These are phyloP conservation scores for Petrolisthes cinctipes DNA, from an alignment of 2,888 invertebrate species.

Conservation along the genomic window DNA sequence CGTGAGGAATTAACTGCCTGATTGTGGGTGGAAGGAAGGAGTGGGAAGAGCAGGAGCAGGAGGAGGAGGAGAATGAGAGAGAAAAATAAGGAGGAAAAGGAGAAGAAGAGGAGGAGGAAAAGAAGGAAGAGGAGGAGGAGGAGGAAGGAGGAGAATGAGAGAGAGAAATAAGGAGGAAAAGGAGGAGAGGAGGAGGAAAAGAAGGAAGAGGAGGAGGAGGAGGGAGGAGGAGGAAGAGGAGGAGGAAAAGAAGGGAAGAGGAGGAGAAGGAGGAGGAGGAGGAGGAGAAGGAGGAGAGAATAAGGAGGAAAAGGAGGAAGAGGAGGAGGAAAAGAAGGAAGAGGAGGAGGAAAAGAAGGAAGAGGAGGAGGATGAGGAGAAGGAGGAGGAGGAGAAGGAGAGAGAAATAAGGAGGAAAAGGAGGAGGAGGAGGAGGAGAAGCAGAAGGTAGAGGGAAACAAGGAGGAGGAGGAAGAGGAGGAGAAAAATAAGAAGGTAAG, in stretches of 20 bases:
- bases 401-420: not conserved
- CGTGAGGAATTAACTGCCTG: no score
- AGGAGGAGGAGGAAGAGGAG: not conserved
- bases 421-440: not conserved
- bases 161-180: no score
- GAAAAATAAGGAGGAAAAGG: no score
- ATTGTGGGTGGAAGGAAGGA: no score
- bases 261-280: not conserved
- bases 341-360: not conserved
- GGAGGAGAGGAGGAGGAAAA: not conserved
- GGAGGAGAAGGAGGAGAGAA: not conserved
- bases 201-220: not conserved
- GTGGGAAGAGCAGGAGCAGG: no score
- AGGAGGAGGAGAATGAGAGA: no score
- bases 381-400: not conserved
- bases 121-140: no score
- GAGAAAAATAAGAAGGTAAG: no score
- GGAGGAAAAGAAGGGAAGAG: not conserved
- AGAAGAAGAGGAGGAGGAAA: no score
- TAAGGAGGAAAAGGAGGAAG: not conserved
- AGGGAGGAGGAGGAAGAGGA: not conserved
- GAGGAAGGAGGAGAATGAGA: no score
- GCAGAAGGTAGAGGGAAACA: not conserved
- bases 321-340: not conserved
- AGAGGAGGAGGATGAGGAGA: not conserved